phyloP scores from a whole-genome alignment of 1,140 invertebrate species.

The Lordiphosa collinella region DNA sequence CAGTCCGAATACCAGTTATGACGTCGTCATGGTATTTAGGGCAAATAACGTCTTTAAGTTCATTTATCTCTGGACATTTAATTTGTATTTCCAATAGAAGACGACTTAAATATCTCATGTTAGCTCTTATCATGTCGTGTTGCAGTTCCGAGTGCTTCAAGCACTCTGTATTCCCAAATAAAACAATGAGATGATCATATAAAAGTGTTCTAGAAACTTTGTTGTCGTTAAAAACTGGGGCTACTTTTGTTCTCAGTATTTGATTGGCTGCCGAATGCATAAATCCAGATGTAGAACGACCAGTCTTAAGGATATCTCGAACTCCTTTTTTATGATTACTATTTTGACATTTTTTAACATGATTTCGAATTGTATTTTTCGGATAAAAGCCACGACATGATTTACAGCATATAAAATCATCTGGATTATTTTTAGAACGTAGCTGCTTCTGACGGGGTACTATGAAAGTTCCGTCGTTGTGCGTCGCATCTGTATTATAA shows the following conservation, averaged over 20 bases:
- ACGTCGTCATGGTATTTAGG: neutral
- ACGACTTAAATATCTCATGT: neutral
- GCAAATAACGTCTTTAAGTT: neutral
- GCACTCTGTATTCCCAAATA: neutral
- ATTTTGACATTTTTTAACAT: neutral
- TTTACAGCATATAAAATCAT: slow-evolving; percentile 1
- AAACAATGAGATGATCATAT: slow-evolving; percentile 1
- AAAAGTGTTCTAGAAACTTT: neutral
- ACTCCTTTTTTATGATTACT: neutral
- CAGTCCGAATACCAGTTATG: neutral
- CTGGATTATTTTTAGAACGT: neutral
- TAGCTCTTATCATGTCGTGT: slow-evolving; percentile 8
- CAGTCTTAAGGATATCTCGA: neutral
- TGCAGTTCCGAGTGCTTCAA: slow-evolving; percentile 2
- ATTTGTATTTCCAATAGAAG: neutral
- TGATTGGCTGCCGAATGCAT: neutral
- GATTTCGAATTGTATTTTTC: neutral
- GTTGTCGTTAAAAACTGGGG: slow-evolving; percentile 1
- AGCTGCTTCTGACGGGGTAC: neutral
- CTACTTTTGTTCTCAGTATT: neutral
- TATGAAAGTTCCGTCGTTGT: neutral
- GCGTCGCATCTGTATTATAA: neutral
- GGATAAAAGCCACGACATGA: neutral
- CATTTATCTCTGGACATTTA: neutral
- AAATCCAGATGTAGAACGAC: neutral